Evolutionary conservation across 1,140 invertebrate genomes (phyloP).

Genomic region (Bradysia coprophila): DNA sequence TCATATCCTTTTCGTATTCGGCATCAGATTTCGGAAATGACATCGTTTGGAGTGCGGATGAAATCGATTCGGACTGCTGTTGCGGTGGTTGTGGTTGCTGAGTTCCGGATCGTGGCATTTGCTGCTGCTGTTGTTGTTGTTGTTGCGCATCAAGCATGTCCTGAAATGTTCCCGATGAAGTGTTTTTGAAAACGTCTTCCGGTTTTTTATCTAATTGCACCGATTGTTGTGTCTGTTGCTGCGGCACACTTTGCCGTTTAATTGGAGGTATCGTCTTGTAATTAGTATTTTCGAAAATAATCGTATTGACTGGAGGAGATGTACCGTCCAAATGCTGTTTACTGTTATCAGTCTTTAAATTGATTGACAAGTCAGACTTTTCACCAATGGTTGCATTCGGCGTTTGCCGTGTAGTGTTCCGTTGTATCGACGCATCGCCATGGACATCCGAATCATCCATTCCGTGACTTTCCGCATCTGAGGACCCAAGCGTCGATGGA

Average conservation of each 20-base stretch:
- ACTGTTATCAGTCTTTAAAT: constrained; percentile 1
- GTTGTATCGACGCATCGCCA: neutral
- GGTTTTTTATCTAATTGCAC: neutral
- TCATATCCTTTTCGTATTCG: constrained; percentile 73
- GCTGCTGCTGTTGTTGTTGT: constrained; percentile 13
- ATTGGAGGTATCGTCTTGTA: constrained; percentile 45
- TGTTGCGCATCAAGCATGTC: constrained; percentile 2
- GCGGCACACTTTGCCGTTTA: constrained; percentile 11
- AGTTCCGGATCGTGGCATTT: constrained; percentile 28
- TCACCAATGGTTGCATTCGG: constrained; percentile 13
- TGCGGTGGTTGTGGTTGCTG: constrained; percentile 21
- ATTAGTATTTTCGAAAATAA: constrained; percentile 85
- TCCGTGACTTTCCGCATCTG: neutral
- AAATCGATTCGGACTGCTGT: constrained; percentile 11
- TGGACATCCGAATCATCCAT: neutral
- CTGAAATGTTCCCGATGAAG: constrained; percentile 4
- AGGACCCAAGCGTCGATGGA: constrained; percentile 32
- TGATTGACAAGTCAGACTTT: constrained; percentile 7
- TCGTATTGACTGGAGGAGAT: constrained; percentile 64
- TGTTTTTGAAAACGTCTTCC: neutral
- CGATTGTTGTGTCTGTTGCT: neutral
- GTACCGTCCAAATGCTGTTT: constrained; percentile 42
- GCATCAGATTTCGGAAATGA: constrained; percentile 32
- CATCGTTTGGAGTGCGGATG: constrained; percentile 21
- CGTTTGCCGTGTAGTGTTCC: constrained; percentile 7